Percentiles rank a stretch among this genome's conserved stretches.
Conservation (phyloP, 1,140 invertebrate genomes). For the Drosophila tsacasi region DNA sequence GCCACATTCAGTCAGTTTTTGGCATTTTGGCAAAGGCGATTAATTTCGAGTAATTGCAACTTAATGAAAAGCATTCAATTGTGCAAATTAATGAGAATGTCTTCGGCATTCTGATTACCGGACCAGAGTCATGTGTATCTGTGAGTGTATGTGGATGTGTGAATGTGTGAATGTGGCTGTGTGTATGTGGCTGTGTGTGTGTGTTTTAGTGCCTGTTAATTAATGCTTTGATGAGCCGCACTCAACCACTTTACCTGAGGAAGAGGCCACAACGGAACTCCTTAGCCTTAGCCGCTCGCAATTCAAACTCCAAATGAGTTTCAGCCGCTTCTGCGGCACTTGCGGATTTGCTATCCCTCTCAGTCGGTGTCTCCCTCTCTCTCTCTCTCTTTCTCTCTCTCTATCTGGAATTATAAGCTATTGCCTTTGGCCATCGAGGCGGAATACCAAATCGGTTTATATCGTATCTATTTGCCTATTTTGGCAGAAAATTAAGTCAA, state of each 20-base stretch:
- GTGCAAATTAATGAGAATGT: slow-evolving; percentile 76
- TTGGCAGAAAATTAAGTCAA: slow-evolving; percentile 28
- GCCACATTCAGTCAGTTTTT: slow-evolving; percentile 15
- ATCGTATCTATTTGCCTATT: slow-evolving; percentile 33
- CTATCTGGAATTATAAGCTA: slow-evolving; percentile 24
- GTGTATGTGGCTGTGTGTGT: background rate
- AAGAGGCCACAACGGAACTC: slow-evolving; percentile 14
- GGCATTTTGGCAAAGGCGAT: slow-evolving; percentile 58
- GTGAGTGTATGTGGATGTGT: background rate
- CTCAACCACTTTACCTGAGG: slow-evolving; percentile 23
- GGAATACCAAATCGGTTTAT: slow-evolving; percentile 41
- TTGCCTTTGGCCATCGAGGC: slow-evolving; percentile 17
- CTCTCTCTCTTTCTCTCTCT: background rate
- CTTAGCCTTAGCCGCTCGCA: slow-evolving; percentile 2
- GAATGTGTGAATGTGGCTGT: no score
- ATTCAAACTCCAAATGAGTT: slow-evolving; percentile 17
- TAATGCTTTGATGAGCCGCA: slow-evolving; percentile 49
- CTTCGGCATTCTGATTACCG: slow-evolving; percentile 47
- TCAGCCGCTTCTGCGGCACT: slow-evolving; percentile 16
- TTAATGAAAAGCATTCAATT: slow-evolving; percentile 81
- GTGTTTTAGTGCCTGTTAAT: slow-evolving; percentile 54
- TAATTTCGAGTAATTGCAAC: slow-evolving; percentile 74
- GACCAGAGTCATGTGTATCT: background rate
- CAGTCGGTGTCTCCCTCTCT: no score
- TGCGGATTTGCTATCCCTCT: slow-evolving; percentile 14